phyloP scores from a whole-genome alignment of 2,888 invertebrate species.

The Drosophila imparisetae region DNA sequence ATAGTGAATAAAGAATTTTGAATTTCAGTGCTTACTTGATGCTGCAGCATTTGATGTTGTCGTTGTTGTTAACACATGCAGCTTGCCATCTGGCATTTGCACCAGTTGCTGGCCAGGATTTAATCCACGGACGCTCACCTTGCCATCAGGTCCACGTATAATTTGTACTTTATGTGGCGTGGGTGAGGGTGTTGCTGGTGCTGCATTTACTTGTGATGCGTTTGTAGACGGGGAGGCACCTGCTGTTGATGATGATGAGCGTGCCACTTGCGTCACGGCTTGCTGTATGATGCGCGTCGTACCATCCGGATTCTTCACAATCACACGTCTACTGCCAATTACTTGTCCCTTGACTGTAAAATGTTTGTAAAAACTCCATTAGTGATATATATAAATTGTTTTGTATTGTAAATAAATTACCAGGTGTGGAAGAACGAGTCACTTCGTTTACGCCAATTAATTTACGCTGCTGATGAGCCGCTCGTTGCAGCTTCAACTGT shows the following conservation, averaged over 20 bases:
- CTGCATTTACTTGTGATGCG: constrained; percentile 30
- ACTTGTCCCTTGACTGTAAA: constrained; percentile 74
- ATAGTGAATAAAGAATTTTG: neutral
- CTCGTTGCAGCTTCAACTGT: constrained; percentile 93
- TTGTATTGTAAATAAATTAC: constrained; percentile 30
- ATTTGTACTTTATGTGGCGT: constrained; percentile 93
- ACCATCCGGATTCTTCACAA: constrained; percentile 86
- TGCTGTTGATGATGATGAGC: constrained; percentile 86
- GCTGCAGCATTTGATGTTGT: constrained; percentile 58
- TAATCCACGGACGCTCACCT: constrained; percentile 95
- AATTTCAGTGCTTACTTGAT: constrained; percentile 53
- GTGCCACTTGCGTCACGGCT: constrained; percentile 85
- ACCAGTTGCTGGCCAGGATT: constrained; percentile 96
- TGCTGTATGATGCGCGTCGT: constrained; percentile 89
- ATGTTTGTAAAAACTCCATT: too few relatives aligned
- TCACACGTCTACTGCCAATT: constrained; percentile 83
- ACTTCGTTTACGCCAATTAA: constrained; percentile 84
- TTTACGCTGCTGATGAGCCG: constrained; percentile 93
- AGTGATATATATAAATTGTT: neutral
- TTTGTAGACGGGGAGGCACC: constrained; percentile 84
- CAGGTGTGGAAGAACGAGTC: constrained; percentile 65
- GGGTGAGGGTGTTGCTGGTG: constrained; percentile 87
- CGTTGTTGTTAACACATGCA: constrained; percentile 89
- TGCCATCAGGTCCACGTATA: constrained; percentile 94
- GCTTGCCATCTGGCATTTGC: constrained; percentile 96